Base-by-base conservation (phyloP, 1,140 invertebrate genomes). In the Condylostylus longicornis region DNA sequence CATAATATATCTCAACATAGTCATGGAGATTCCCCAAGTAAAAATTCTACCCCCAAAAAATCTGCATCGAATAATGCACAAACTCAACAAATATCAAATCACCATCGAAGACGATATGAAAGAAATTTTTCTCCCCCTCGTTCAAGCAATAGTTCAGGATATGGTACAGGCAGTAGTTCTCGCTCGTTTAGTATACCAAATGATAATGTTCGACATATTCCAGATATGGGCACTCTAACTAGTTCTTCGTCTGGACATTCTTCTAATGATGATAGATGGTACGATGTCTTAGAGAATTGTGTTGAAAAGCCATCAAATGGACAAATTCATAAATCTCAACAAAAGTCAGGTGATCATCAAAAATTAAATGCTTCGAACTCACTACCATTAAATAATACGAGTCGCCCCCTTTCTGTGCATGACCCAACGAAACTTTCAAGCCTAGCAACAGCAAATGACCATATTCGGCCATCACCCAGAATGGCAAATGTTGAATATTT, bases 91-190 rank as follows among this genome's bases (percentile, higher is more conserved):
- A 51, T 70, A 51, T 59, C 68, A 40, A 46, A 71, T 54, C 63
- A 71, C 48, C 70, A 76, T 47, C 65, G 74, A 38, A 69, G 71
- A 43, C 65, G 72, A 42, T 79, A 79, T 62, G 77, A 79, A 45
- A 66, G 79, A 35, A 79, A 76, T 41, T 75, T 79, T 51, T 84
- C 81, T 43, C 82, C 83, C 33, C 82, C 82, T n/a, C 66, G 79
- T 43, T 84, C 81, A 27, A 77, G 74, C 49, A 81, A 79, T 53
- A 83, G 79, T 61, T 83, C 79, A 25, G 83, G 82, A 7, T 86
- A 87, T 56, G 82, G 82, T 30, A 86, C 82, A 13, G 82, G 81
- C 53, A 79, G 74, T 40, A 79, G 77, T 50, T 75, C 47, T 76
- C 29, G 40, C 18, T 41, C 40, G 10, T 41, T 37, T 21, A 32